Evolutionary conservation across 2,888 invertebrate species (phyloP), one percentile per base, ranked within the genome.

Genomic region (Tetranychus piercei): DNA sequence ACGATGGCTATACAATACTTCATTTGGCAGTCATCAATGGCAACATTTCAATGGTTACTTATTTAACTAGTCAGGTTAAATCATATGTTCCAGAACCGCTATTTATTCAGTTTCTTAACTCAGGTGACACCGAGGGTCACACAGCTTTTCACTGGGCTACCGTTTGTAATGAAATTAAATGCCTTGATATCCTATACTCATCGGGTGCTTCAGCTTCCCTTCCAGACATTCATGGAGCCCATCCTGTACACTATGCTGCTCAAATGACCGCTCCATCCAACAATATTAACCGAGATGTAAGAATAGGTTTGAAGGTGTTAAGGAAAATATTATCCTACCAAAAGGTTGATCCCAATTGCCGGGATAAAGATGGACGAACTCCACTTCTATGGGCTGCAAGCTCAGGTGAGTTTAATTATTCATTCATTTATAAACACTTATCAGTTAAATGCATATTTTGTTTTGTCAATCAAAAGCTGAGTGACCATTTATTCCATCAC

Each of bases 61-160:
- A n/a, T 11, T 23, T 73, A 11, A 23, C 22, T 15, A 23, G 9
- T 15, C 9, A 66, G 43, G 66, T 34, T 18, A 73, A 34, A 74
- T 9, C 73, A 73, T 34, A 45, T 75, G 67, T 45, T 74, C 11
- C 43, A 22, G 64, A 74, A 66, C 22, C 44, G 18, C 44, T 71
- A 44, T 44, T 34, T 20, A 15, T 6, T 18, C 55, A 72, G 15
- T 74, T 72, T 20, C 18, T 78, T 1, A 89, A 90, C 82, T 90
- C 91, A 71, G 87, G 90, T 78, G 97, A 99, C 83, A 88, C 90
- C 80, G 96, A 97, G 82, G 90, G 91, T 76, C 97, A 97, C 82
- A 92, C 94, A 2, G 90, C 92, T 71, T 90, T 96, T 11, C 97
- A 99, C 83, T 99, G 97, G 97, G 95, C 97, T 22, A 94, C 95